phyloP scores from a whole-genome alignment of 2,113 vertebrate genomes.

The Danio rerio region GRCz12tu NC_133197.1:3746001-3746500 shows the following conservation, averaged over 20 bases:
- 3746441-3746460: too few species aligned
- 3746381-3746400: too few species aligned
- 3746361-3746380: too few species aligned
- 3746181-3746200: neutral
- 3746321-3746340: too few species aligned
- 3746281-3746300: neutral
- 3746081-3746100: neutral
- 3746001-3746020: constrained; percentile 43
- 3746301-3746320: too few species aligned
- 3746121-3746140: neutral
- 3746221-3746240: neutral
- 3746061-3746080: constrained; percentile 11
- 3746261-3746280: neutral
- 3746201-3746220: neutral
- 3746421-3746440: too few species aligned
- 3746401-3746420: too few species aligned
- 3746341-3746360: too few species aligned
- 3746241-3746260: too few species aligned
- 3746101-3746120: neutral
- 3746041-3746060: constrained; percentile 37
- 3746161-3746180: neutral
- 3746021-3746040: constrained; percentile 10
- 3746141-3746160: neutral
- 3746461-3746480: too few species aligned
- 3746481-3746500: too few species aligned